Evolutionary conservation across 2,888 invertebrate species (phyloP).

Genomic region (Epicampocera succincta): DNA sequence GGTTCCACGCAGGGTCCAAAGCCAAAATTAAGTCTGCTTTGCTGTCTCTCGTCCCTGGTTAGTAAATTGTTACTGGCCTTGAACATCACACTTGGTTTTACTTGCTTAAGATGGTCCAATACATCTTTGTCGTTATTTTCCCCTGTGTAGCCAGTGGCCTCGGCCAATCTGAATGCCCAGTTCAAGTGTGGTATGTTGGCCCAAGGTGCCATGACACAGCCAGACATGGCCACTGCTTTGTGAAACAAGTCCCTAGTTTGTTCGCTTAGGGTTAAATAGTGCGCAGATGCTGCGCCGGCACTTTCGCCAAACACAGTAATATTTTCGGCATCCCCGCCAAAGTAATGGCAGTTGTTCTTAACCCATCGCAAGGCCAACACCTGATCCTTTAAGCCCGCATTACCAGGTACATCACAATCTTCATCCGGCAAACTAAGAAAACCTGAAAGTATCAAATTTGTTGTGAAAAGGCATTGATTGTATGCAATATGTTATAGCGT

Average conservation of each 20-base stretch:
- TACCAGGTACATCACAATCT: conserved; percentile 82
- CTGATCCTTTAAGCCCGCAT: conserved; percentile 83
- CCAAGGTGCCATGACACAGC: conserved; percentile 78
- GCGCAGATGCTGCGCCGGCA: conserved; percentile 82
- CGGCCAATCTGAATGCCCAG: conserved; percentile 78
- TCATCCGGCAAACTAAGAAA: conserved; percentile 82
- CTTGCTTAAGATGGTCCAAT: conserved; percentile 78
- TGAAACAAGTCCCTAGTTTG: conserved; percentile 81
- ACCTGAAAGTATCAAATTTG: conserved; percentile 73
- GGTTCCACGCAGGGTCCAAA: conserved; percentile 80
- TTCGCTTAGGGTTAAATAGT: conserved; percentile 82
- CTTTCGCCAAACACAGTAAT: conserved; percentile 83
- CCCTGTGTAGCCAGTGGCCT: conserved; percentile 78
- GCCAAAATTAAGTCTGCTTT: conserved; percentile 76
- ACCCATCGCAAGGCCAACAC: conserved; percentile 83
- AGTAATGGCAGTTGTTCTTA: conserved; percentile 82
- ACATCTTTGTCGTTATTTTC: conserved; percentile 78
- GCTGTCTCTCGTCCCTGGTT: conserved; percentile 77
- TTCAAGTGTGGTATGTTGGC: conserved; percentile 76
- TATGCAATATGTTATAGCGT: too few relatives aligned
- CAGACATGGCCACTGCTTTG: conserved; percentile 80
- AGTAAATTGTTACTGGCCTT: conserved; percentile 78
- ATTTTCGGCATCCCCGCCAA: conserved; percentile 83
- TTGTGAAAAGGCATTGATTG: too few relatives aligned
- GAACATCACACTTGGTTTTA: conserved; percentile 77